Evolutionary conservation across 2,113 vertebrate species (phyloP), one percentile per base, ranked within the genome.

Genomic region (Thinocorus orbignyianus): DNA sequence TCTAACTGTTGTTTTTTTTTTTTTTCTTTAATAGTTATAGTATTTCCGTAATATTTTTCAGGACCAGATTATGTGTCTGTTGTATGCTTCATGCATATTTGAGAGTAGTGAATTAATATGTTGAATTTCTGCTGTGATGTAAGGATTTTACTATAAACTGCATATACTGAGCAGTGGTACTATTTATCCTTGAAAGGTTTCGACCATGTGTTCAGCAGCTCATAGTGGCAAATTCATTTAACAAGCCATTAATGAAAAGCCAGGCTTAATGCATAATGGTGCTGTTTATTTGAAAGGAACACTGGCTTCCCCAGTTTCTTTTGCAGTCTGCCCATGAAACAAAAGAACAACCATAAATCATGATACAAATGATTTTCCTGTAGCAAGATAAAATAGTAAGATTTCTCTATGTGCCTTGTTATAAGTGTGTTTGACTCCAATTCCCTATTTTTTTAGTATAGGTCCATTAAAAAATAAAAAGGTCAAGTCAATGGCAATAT

Each of bases 261-360:
- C 24, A 60, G 62, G 35, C 80, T 97, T 95, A 93, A 83, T 61
- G 13, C 30, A 19, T 85, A 81, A 76, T 74, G 30, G 4, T 71
- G 64, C 64, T 74, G 66, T 90, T 94, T 92, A 72, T 81, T 92
- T 95, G 90, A 76, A 93, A 95, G 92, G 95, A 97, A 72, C 51
- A 37, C 82, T 91, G 79, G 30, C 96, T 97, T 90, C 66, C 30
- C 76, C 94, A 76, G 54, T 95, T 96, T 95, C 66, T 96, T 97
- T 93, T 93, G 68, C 92, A 95, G 77, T 86, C 72, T 93, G 97
- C 79, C 61, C 55, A 46, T 88, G 90, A 97, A 76, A 37, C 80
- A 71, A 82, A 91, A 86, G 52, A 90, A 57, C 39, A 78, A 78
- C 48, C 79, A 80, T 96, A 95, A 98, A 96, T 97, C 85, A 94